phyloP scores from a whole-genome alignment of 2,797 vertebrate species.

The Myotis myotis region DNA sequence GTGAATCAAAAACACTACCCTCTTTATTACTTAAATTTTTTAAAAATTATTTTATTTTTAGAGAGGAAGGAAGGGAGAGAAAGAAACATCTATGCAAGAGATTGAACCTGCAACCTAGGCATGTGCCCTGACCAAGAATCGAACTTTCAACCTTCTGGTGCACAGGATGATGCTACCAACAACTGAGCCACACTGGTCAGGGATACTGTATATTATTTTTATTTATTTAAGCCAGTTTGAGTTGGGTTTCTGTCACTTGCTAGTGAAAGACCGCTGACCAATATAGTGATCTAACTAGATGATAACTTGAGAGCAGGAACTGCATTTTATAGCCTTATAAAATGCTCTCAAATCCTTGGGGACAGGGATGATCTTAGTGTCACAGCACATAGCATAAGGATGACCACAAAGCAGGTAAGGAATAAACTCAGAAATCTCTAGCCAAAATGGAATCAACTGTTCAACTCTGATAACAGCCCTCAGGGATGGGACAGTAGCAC shows the following conservation, averaged over 20 bases:
- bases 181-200: neutral
- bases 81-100: neutral
- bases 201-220: neutral
- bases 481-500: neutral
- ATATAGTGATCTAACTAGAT: neutral
- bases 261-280: neutral
- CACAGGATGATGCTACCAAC: neutral
- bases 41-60: neutral
- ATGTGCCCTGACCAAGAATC: neutral
- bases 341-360: neutral
- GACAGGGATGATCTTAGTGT: neutral
- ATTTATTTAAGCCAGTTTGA: neutral
- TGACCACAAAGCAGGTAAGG: neutral
- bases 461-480: neutral
- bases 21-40: neutral
- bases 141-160: neutral
- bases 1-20: neutral
- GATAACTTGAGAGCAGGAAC: neutral
- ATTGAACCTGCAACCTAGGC: neutral
- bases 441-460: conserved; percentile 41
- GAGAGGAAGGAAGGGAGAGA: neutral
- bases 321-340: neutral
- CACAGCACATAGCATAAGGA: neutral
- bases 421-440: conserved; percentile 28
- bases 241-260: neutral